Percentiles rank a stretch among this genome's conserved stretches.
Evolutionary conservation across 2,888 invertebrate species (phyloP).

Genomic region (Rhodophaea formosa): DNA sequence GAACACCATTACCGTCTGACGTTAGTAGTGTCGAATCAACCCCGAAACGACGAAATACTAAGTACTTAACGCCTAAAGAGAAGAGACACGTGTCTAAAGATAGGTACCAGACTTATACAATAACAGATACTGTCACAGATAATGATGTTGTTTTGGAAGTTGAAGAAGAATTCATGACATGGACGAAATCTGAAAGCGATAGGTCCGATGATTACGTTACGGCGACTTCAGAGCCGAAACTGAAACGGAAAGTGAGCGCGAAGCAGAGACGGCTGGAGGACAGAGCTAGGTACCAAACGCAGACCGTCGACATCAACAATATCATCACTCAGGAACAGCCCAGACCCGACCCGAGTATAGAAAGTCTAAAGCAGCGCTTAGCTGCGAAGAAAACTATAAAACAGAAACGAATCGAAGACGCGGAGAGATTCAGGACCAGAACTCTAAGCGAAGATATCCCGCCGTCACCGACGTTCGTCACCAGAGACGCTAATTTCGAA

Average conservation of each 20-base stretch:
- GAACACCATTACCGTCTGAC: constrained; percentile 85
- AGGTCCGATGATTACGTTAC: constrained; percentile 63
- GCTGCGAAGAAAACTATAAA: constrained; percentile 75
- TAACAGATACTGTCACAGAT: constrained; percentile 78
- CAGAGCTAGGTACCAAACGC: constrained; percentile 86
- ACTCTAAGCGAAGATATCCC: constrained; percentile 82
- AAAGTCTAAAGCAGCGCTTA: constrained; percentile 60
- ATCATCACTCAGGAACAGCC: constrained; percentile 45
- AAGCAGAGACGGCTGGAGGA: constrained; percentile 85
- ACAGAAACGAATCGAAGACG: constrained; percentile 83
- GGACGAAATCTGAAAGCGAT: constrained; percentile 72
- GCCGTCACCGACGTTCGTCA: constrained; percentile 75
- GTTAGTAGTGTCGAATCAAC: constrained; percentile 88
- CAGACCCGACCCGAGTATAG: constrained; percentile 59
- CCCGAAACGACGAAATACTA: constrained; percentile 80
- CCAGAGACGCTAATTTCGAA: constrained; percentile 69
- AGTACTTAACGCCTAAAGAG: constrained; percentile 87
- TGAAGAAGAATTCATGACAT: constrained; percentile 65
- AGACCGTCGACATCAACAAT: constrained; percentile 70
- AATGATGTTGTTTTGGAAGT: constrained; percentile 52
- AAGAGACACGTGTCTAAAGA: constrained; percentile 88
- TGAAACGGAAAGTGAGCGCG: constrained; percentile 76
- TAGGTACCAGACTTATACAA: constrained; percentile 91
- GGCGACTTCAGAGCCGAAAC: constrained; percentile 55
- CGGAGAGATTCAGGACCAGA: constrained; percentile 87